Base-by-base conservation (phyloP, 2,113 vertebrate species). In the Amblyornis subalaris region DNA sequence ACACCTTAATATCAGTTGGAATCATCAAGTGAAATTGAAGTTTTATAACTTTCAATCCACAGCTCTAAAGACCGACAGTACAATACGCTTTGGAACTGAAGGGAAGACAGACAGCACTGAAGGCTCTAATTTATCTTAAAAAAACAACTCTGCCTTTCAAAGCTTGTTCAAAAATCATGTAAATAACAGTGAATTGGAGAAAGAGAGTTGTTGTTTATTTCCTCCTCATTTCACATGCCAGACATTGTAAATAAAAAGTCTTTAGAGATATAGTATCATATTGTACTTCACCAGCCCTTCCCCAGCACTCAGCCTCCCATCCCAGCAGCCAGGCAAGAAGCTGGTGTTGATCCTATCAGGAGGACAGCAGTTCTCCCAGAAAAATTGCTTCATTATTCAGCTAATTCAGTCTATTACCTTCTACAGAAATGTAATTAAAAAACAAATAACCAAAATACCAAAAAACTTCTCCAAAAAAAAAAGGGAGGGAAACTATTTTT, bases 121-220 rank as follows among this genome's bases (percentile, higher is more conserved):
- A 73, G 57, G 90, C 65, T 91, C 84, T 90, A 78, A 85, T 87
- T 89, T 91, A 47, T 48, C 80, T 79, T 36, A 80, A 70, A 65
- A 66, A 95, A 97, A 94, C 64, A 90, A 84, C 70, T 61, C 17
- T 47, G 29, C 23, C 75, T 94, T 88, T 76, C 69, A 94, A 94
- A 82, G 57, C 33, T 36, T 54, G 20, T 71, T 90, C 54, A 73
- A 89, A 91, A 83, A 85, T 62, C 76, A 80, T 1, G 1, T 65
- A 74, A 87, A 66, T 57, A 92, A 84, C 47, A 89, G 35, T 28
- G 54, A 72, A 75, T 7, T 47, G 35, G 28, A 95, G 48, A 42
- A 85, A 95, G 36, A 35, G 38, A 50, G 16, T 62, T 50, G n/a
- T 17, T 85, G 75, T 62, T 96, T 81, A 79, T 72, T 85, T 89